Conservation (phyloP, 1,140 invertebrate genomes). For the Oreohelix idahoensis region DNA sequence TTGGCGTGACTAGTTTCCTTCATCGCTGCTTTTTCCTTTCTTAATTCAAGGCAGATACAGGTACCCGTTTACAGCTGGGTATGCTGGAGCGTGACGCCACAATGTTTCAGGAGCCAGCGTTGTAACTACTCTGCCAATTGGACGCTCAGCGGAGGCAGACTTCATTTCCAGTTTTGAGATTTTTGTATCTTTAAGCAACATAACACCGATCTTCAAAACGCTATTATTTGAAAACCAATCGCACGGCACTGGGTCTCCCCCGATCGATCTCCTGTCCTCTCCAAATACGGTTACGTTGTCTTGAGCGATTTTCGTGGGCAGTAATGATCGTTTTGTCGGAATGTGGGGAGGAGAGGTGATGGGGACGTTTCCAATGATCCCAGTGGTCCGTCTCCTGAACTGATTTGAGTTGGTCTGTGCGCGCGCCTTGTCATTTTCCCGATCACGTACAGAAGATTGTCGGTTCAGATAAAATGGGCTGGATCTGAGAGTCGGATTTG, state of each 20-base stretch:
- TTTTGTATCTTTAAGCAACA: not conserved
- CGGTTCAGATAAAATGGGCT: not conserved
- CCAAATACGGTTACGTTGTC: not conserved
- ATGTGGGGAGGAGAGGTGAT: not conserved
- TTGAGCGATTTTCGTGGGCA: constrained; percentile 5
- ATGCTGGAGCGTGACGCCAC: too few species aligned
- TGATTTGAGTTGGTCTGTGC: not conserved
- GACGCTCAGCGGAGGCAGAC: not conserved
- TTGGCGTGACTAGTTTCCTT: too few species aligned
- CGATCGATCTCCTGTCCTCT: not conserved
- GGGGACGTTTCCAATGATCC: not conserved
- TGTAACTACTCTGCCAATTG: too few species aligned
- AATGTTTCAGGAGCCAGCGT: too few species aligned
- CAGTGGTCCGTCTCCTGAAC: not conserved
- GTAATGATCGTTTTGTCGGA: not conserved
- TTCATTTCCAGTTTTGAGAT: not conserved
- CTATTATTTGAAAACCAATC: not conserved
- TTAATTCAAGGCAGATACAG: too few species aligned
- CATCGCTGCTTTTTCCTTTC: too few species aligned
- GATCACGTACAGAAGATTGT: not conserved
- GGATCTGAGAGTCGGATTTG: not conserved
- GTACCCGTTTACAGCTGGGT: too few species aligned
- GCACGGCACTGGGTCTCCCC: not conserved
- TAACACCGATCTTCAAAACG: not conserved
- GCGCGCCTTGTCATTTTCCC: not conserved